Percentiles rank a stretch among this genome's conserved stretches.
phyloP scores from a whole-genome alignment of 2,113 vertebrate species.

The Brevimyrus niger region DNA sequence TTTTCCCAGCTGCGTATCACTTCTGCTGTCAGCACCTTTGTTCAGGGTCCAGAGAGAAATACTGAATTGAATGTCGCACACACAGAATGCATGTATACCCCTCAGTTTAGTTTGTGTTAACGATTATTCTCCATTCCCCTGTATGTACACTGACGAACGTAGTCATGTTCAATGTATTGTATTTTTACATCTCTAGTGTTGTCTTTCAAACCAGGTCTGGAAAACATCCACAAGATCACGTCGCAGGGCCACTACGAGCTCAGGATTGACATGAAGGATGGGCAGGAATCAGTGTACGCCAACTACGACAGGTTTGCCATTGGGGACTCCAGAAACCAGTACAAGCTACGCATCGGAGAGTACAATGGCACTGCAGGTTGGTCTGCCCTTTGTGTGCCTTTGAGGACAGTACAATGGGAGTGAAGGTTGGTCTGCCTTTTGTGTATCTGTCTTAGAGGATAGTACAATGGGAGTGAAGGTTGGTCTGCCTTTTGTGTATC shows the following conservation, averaged over 20 bases:
- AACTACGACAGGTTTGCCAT: constrained; percentile 87
- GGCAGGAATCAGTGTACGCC: constrained; percentile 78
- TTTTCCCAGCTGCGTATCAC: neutral
- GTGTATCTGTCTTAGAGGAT: neutral
- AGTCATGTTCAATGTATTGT: neutral
- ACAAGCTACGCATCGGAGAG: constrained; percentile 84
- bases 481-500: neutral
- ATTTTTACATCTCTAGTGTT: neutral
- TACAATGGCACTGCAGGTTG: constrained; percentile 93
- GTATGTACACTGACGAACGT: neutral
- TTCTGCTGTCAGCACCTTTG: neutral
- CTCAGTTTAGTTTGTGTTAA: neutral
- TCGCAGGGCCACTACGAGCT: constrained; percentile 87
- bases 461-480: too few species aligned
- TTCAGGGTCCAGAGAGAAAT: neutral
- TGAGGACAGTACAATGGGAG: too few species aligned
- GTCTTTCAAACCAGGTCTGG: constrained; percentile 68
- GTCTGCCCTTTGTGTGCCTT: neutral
- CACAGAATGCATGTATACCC: neutral
- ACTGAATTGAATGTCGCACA: neutral
- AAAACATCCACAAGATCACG: constrained; percentile 86
- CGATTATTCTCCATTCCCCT: neutral
- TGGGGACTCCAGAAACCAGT: constrained; percentile 76
- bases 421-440: neutral
- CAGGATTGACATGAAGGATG: constrained; percentile 87